Conservation (phyloP, 2,888 invertebrate species). For the Seladonia tumulorum region DNA sequence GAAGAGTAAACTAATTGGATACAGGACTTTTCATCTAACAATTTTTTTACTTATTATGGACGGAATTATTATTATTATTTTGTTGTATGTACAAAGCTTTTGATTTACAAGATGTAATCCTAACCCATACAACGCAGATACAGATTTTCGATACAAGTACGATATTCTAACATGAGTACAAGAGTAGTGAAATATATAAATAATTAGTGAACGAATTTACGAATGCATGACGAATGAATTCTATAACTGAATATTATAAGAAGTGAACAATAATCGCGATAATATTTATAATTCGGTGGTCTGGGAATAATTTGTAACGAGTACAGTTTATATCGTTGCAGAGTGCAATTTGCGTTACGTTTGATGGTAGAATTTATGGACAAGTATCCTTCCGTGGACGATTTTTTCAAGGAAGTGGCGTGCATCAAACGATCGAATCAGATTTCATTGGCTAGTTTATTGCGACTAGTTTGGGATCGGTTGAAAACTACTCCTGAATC, state of each 20-base stretch:
- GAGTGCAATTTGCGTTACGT: constrained; percentile 67
- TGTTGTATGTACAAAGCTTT: too few species aligned
- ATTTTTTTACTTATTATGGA: too few species aligned
- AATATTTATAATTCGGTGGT: background rate
- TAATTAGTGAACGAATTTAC: too few species aligned
- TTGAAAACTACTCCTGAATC: constrained; percentile 58
- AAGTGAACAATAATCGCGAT: background rate
- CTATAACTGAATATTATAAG: background rate
- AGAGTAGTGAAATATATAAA: too few species aligned
- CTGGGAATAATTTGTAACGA: background rate
- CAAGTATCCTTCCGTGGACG: constrained; percentile 58
- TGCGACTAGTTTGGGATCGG: constrained; percentile 61
- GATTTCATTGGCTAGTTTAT: constrained; percentile 57
- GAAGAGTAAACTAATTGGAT: too few species aligned
- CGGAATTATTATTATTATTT: too few species aligned
- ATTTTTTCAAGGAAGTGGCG: constrained; percentile 42
- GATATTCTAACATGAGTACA: too few species aligned
- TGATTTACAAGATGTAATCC: too few species aligned
- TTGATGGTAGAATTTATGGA: constrained; percentile 68
- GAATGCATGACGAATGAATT: background rate
- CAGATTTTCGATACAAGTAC: too few species aligned
- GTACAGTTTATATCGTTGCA: constrained; percentile 22
- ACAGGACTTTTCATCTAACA: too few species aligned
- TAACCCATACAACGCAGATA: too few species aligned
- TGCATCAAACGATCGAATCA: constrained; percentile 43